Evolutionary conservation across 2,797 vertebrate genomes (phyloP).

Genomic region (Peromyscus nudipes): DNA sequence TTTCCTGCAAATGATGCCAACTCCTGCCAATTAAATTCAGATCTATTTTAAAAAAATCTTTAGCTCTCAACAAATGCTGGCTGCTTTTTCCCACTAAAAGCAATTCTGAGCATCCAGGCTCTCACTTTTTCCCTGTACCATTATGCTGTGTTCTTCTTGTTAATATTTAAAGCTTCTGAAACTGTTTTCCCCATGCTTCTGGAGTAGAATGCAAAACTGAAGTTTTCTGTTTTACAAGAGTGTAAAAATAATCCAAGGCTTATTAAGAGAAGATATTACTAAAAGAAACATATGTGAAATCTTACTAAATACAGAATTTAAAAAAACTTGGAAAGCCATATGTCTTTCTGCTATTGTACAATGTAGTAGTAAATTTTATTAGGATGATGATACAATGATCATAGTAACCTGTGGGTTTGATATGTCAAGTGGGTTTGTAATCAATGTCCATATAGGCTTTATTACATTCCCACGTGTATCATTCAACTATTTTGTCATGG

Average conservation of each 20-base stretch:
- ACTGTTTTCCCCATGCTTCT: constrained; percentile 78
- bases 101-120: constrained; percentile 81
- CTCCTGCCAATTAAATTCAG: constrained; percentile 74
- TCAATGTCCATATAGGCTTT: neutral
- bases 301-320: constrained; percentile 66
- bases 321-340: neutral
- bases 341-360: constrained; percentile 6
- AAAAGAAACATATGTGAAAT: neutral
- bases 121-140: constrained; percentile 64
- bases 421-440: neutral
- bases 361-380: neutral
- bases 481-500: neutral
- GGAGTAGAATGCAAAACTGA: constrained; percentile 76
- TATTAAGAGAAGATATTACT: constrained; percentile 52
- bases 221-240: constrained; percentile 73
- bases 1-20: constrained; percentile 79
- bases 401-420: neutral
- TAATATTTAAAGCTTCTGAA: constrained; percentile 86
- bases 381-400: constrained; percentile 2
- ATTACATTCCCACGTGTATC: neutral
- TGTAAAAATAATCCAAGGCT: constrained; percentile 67
- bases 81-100: constrained; percentile 83
- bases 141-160: constrained; percentile 73
- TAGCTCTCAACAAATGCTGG: constrained; percentile 79
- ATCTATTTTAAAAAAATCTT: constrained; percentile 81